Base-by-base conservation (phyloP, 2,113 vertebrate genomes). In the Pithys albifrons region DNA sequence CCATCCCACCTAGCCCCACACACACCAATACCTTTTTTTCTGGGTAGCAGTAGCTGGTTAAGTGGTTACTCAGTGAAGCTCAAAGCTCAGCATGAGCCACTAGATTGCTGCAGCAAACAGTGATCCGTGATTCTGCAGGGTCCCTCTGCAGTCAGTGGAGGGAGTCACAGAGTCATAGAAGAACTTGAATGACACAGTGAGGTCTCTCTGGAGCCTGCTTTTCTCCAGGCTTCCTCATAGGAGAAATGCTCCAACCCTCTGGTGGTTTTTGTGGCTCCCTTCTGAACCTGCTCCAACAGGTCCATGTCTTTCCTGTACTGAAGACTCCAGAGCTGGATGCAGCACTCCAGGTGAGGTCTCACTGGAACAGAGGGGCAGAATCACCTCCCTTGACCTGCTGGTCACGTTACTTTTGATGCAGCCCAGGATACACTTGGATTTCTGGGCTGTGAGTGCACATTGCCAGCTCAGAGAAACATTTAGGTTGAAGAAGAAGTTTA, bases 1-100 rank as follows among this genome's bases (percentile, higher is more conserved):
- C 23, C 20, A 31, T 11, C 29, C 15, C 55, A 10, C 18, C 49
- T 35, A 49, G 19, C 14, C 19, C 6, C 0, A 0, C 28, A 17
- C 35, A 22, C 39, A n/a, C 37, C 37, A 48, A 15, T n/a, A 49
- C 2, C 2, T 35, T 35, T 49, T 49, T 54, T 78, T 65, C 43
- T 15, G 13, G 10, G 39, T 62, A 67, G 35, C 27, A 45, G 33
- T 23, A 33, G 27, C 28, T 29, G 46, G n/a, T 43, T 71, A 43
- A 51, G 41, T 66, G 29, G 12, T 45, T 35, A 76, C 14, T 19
- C 45, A 12, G 13, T 1, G 3, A 64, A 61, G 52, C 27, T 39
- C 51, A 31, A 57, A 61, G 35, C 41, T 52, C n/a, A 62, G 46
- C n/a, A n/a, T 18, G n/a, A 52, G n/a, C 75, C 18, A 12, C n/a